Percentiles rank a stretch among this genome's conserved stretches.
These are phyloP conservation scores for Apostichopus japonicus DNA, from an alignment of 35 echinoderm and acorn worm species.

Conservation along the genomic window DNA sequence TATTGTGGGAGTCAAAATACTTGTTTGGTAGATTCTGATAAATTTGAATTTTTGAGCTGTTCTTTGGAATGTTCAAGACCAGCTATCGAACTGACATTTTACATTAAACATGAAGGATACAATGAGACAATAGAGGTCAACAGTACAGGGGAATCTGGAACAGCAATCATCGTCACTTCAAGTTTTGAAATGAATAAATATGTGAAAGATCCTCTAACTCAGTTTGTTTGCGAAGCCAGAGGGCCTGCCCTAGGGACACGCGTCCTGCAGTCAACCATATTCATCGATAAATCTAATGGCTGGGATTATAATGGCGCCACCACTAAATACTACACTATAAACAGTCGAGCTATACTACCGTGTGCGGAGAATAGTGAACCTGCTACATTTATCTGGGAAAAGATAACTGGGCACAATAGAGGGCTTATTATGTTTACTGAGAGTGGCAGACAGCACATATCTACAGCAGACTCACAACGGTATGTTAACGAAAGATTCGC, in stretches of 20 bases:
- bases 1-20: background rate
- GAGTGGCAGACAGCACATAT: background rate
- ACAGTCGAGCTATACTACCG: background rate
- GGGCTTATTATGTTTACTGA: background rate
- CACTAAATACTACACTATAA: background rate
- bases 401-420: background rate
- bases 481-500: background rate
- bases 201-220: background rate
- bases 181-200: background rate
- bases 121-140: background rate
- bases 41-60: background rate
- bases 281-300: background rate
- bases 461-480: background rate
- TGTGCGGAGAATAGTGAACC: background rate
- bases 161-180: background rate
- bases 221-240: slow-evolving; percentile 12
- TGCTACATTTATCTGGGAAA: background rate
- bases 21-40: background rate
- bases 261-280: background rate
- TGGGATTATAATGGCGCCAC: background rate
- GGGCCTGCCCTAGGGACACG: background rate
- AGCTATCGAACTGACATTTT: background rate
- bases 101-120: slow-evolving; percentile 26
- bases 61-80: background rate
- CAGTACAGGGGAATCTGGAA: background rate